phyloP scores from a whole-genome alignment of 2,797 vertebrate species.

The Epinephelus malabaricus region DNA sequence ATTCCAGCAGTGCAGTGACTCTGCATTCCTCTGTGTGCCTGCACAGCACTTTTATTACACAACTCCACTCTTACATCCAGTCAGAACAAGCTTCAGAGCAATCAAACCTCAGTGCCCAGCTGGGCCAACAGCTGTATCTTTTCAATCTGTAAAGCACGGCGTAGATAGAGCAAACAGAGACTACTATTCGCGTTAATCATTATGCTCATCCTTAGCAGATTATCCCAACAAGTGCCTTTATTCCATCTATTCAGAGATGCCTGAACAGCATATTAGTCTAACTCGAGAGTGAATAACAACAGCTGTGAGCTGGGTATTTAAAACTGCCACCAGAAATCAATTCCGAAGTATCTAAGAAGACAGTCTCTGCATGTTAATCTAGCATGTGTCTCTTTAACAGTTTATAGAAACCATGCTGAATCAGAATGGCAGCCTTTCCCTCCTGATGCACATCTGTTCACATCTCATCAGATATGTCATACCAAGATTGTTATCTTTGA shows the following conservation, averaged over 20 bases:
- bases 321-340: neutral
- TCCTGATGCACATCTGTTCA: neutral
- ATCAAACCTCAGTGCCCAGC: constrained; percentile 25
- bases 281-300: constrained; percentile 1
- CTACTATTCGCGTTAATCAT: neutral
- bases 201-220: neutral
- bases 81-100: constrained; percentile 49
- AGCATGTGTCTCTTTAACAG: neutral
- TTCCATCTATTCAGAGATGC: neutral
- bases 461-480: neutral
- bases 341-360: neutral
- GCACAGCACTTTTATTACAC: constrained; percentile 49
- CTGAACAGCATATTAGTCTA: neutral
- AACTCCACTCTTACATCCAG: constrained; percentile 48
- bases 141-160: constrained; percentile 25
- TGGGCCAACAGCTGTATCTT: constrained; percentile 26
- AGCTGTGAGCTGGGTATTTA: neutral
- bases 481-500: neutral
- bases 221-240: constrained; percentile 19
- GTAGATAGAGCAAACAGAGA: constrained; percentile 6
- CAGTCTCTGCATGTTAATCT: neutral
- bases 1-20: constrained; percentile 42
- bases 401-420: neutral
- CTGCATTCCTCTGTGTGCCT: constrained; percentile 60
- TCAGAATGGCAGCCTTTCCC: neutral